Evolutionary conservation across 2,888 invertebrate genomes (phyloP).

Genomic region (Plemyria rubiginata): DNA sequence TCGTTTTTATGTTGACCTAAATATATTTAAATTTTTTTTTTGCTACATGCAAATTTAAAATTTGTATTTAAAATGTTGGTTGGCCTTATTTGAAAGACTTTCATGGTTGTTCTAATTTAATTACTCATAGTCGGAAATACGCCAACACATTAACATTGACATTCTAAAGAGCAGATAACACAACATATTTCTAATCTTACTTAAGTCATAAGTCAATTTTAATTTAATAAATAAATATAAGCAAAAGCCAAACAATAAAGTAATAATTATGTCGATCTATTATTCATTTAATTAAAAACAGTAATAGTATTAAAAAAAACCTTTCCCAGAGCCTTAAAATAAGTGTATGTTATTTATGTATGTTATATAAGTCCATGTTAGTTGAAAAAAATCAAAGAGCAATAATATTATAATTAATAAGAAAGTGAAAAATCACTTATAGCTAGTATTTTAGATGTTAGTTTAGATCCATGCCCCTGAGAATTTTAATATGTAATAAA

Average conservation of each 20-base stretch:
- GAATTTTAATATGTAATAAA: background rate
- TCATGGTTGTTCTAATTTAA: constrained; percentile 34
- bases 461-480: background rate
- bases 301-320: no score
- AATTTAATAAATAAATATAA: no score
- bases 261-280: no score
- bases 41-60: background rate
- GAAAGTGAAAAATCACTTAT: background rate
- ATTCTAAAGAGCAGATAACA: constrained; percentile 26
- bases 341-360: no score
- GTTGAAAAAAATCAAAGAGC: background rate
- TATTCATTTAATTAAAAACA: no score
- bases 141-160: constrained; percentile 25
- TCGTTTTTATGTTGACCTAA: background rate
- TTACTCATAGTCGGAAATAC: constrained; percentile 27
- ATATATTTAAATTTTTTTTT: constrained; percentile 1
- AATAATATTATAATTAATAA: background rate
- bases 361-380: no score
- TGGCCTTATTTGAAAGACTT: constrained; percentile 31
- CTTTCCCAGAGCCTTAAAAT: background rate
- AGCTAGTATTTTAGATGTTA: background rate
- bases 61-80: background rate
- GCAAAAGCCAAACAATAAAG: background rate
- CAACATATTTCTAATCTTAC: no score
- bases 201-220: no score